Base-by-base conservation (phyloP, 2,113 vertebrate species). In the Cebidichthys violaceus region DNA sequence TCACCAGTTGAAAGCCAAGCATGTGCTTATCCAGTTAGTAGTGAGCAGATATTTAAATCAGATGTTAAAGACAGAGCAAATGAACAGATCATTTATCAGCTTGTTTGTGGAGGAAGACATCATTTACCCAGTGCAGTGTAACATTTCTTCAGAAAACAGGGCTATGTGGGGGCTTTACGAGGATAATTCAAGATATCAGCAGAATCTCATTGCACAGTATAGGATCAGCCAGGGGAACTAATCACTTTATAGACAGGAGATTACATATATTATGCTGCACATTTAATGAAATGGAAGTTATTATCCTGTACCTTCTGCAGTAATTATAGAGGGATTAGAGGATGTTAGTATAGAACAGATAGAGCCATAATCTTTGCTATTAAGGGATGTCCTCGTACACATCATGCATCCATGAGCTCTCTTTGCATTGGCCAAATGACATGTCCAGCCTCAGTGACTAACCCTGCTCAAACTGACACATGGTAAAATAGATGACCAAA, bases 241-340 rank as follows among this genome's bases (percentile, higher is more conserved):
- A 92, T 88, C 81, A 86, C 33, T 72, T 75, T 31, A 54, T 22
- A 55, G 31, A 64, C 31, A 18, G n/a, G 9, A 70, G 66, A 84
- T 84, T 47, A 33, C 22, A 47, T 3, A 50, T 52, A 60, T 83
- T 39, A 77, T 2, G 2, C 61, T 45, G 45, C 24, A 45, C 39
- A 54, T 67, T 31, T 24, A 78, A 66, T 29, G 14, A 77, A 79
- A 62, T 33, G 14, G 27, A 39, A 33, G 59, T 71, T 73, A 65
- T 66, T 77, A 71, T 75, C 41, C 13, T 9, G 29, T 81, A 78
- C 61, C 66, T 84, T 61, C 86, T 72, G 66, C 35, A 27, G 39
- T 64, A 72, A 83, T 80, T 45, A 57, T 2, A 47, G 27, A 31
- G 13, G 81, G 77, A 89, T 91, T 92, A 86, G 37, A 75, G 15